Evolutionary conservation across 2,797 vertebrate genomes (phyloP), one percentile per base, ranked within the genome.

Genomic region (Melanotaenia trifasciata): DNA sequence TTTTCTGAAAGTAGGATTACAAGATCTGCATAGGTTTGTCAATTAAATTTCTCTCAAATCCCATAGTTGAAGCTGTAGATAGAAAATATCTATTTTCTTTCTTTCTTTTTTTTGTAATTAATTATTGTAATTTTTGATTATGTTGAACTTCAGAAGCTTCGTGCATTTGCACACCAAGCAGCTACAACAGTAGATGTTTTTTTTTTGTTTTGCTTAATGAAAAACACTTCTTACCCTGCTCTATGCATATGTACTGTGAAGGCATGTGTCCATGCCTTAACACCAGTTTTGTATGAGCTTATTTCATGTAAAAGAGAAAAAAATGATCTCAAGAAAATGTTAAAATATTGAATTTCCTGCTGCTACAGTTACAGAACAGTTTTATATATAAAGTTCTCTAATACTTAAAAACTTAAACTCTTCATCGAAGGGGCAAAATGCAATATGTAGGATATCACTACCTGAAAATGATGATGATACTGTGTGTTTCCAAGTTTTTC

Each of bases 221-320:
- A 85, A 84, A 85, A 74, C 80, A 84, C 79, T 86, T 80, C 59
- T 72, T 67, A 71, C 86, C 64, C 79, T 74, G 72, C 82, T 87
- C 87, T 85, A 89, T 89, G 91, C 91, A 90, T 87, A 87, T 90
- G 85, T 86, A 68, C 85, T 80, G 54, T 66, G 80, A 68, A 20
- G 85, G 84, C 85, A 85, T 89, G 90, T 88, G 84, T 81, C 76
- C 81, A 89, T 87, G 93, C 93, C 92, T 94, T 91, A 92, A 92
- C 64, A 76, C 30, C 33, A 81, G 36, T 47, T n/a, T 57, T 76
- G 33, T 66, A 57, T 62, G 58, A 78, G 72, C 72, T 80, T 85
- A 79, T 74, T 84, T 88, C 81, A 70, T 78, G 80, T 65, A 83
- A 78, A 86, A 70, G 24, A 84, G 7, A 73, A 35, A 64, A 70